A percentile compares a stretch with the other conserved stretches of the same genome.
These are phyloP conservation scores for Rhodophaea formosa DNA, from an alignment of 2,888 invertebrate genomes.

Conservation along the genomic window DNA sequence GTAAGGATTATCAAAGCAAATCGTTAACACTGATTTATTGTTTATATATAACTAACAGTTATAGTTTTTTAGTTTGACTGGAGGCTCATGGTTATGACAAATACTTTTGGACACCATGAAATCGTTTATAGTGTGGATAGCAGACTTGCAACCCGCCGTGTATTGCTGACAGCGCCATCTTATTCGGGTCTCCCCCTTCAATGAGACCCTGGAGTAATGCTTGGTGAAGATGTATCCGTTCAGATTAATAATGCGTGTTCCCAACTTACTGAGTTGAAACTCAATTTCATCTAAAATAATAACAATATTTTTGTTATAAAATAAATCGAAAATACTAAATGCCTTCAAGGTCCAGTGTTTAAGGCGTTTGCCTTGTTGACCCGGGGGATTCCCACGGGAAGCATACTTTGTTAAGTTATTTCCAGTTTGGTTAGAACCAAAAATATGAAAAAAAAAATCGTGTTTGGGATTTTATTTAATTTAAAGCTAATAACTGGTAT, in stretches of 20 bases:
- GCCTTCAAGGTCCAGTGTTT: background rate
- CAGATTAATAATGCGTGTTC: background rate
- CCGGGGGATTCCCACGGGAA: no score
- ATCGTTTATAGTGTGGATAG: constrained; percentile 5
- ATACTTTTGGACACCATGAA: background rate
- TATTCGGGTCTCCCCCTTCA: background rate
- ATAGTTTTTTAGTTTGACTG: background rate
- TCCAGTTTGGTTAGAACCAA: no score
- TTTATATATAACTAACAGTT: no score
- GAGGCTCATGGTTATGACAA: background rate
- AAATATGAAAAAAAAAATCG: no score
- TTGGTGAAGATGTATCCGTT: background rate
- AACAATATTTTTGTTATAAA: background rate
- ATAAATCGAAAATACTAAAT: no score
- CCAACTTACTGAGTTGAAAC: background rate
- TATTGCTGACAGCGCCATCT: background rate
- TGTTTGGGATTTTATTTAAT: no score
- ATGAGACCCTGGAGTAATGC: background rate
- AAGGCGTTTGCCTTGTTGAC: no score
- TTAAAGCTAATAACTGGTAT: no score
- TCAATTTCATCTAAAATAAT: background rate
- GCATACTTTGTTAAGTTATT: no score
- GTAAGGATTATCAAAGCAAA: no score
- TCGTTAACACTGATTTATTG: no score
- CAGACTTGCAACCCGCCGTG: constrained; percentile 11